phyloP scores from a whole-genome alignment of 2,888 invertebrate species.

The Celastrina argiolus region DNA sequence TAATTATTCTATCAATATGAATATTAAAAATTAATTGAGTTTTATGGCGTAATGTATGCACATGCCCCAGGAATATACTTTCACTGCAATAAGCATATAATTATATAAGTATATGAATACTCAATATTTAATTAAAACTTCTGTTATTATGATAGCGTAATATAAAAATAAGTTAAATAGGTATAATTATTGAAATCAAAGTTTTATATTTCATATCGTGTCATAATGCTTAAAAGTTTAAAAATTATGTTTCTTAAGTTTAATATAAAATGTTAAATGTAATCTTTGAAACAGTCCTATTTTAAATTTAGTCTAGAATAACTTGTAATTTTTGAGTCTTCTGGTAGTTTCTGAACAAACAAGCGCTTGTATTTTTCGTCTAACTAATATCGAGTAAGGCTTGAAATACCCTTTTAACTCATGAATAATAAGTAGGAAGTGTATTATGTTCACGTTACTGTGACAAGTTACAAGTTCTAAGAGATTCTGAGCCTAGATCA shows the following conservation, averaged over 20 bases:
- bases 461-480: constrained; percentile 2
- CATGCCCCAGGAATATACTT: too few species aligned
- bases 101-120: too few species aligned
- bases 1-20: too few species aligned
- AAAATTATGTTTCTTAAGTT: background rate
- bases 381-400: background rate
- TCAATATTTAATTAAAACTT: too few species aligned
- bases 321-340: background rate
- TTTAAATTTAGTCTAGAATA: background rate
- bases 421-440: constrained; percentile 1
- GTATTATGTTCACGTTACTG: background rate
- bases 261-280: background rate
- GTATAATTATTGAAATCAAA: too few species aligned
- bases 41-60: too few species aligned
- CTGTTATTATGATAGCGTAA: too few species aligned
- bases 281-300: background rate
- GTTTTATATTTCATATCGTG: too few species aligned
- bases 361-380: background rate
- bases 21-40: too few species aligned
- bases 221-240: background rate
- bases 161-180: too few species aligned
- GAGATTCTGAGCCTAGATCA: background rate
- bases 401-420: background rate
- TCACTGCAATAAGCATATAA: too few species aligned
- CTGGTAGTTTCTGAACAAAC: background rate